Conservation (phyloP, 2,797 vertebrate species). For the Sebastes flavidus region DNA sequence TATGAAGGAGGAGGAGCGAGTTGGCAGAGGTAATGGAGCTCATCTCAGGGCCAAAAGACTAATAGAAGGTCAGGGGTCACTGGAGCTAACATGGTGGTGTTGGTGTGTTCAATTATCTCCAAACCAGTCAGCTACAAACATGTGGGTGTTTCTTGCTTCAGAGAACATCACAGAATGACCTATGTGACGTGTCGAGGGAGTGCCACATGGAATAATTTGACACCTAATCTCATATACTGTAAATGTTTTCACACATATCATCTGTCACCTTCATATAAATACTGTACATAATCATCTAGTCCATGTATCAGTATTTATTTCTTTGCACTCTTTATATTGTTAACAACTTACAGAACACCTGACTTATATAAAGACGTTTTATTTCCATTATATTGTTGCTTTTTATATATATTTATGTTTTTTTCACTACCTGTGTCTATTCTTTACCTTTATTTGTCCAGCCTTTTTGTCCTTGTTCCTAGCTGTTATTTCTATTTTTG, state of each 20-base stretch:
- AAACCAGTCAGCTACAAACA: background rate
- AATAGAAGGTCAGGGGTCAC: constrained; percentile 33
- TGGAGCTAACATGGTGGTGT: background rate
- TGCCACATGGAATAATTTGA: background rate
- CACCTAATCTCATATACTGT: background rate
- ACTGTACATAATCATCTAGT: too few species aligned
- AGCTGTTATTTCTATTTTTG: background rate
- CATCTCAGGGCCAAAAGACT: constrained; percentile 11
- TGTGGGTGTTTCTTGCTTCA: background rate
- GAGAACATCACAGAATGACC: background rate
- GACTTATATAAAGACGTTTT: background rate
- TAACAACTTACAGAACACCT: background rate
- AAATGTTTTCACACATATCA: background rate
- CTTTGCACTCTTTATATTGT: background rate
- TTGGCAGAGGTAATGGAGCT: background rate
- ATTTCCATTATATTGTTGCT: background rate
- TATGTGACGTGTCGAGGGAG: background rate
- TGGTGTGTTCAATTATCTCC: constrained; percentile 19
- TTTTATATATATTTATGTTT: background rate
- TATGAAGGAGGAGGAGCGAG: background rate
- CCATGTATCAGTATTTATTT: background rate
- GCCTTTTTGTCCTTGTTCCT: background rate
- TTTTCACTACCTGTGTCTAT: background rate
- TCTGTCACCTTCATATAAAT: background rate
- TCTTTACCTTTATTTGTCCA: background rate